Evolutionary conservation across 2,113 vertebrate species (phyloP).

Genomic region (Macquaria australasica): DNA sequence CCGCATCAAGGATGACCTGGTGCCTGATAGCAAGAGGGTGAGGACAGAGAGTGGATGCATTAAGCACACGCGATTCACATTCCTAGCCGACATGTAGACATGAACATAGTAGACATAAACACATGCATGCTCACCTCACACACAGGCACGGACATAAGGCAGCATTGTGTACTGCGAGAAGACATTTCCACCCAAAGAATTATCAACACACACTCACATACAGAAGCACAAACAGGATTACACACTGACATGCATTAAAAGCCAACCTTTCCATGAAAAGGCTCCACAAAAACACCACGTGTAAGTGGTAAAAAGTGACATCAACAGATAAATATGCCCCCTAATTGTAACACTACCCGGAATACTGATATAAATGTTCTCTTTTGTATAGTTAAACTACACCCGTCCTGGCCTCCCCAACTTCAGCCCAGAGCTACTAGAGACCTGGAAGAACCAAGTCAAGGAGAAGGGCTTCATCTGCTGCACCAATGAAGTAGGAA

Average conservation of each 20-base stretch:
- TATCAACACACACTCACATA: neutral
- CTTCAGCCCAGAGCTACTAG: constrained; percentile 91
- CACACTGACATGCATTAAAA: neutral
- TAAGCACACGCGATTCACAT: neutral
- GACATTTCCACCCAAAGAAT: neutral
- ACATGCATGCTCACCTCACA: neutral
- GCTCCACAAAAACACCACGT: constrained; percentile 3
- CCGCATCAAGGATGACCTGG: constrained; percentile 96
- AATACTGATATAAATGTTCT: constrained; percentile 12
- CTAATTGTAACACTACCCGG: neutral
- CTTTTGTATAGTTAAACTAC: constrained; percentile 92
- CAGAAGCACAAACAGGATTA: neutral
- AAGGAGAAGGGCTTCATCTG: constrained; percentile 97
- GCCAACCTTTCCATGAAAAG: neutral
- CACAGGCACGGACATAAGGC: neutral
- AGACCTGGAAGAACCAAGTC: constrained; percentile 95
- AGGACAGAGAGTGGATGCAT: constrained; percentile 54
- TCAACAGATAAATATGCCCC: neutral
- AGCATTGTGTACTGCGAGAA: neutral
- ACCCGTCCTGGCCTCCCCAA: constrained; percentile 96
- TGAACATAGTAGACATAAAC: neutral
- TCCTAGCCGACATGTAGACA: neutral
- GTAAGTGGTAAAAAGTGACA: neutral
- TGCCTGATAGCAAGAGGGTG: constrained; percentile 96
- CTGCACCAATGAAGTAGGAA: constrained; percentile 94